Evolutionary conservation across 2,797 vertebrate genomes (phyloP).

Genomic region (Periophthalmus magnuspinnatus): DNA sequence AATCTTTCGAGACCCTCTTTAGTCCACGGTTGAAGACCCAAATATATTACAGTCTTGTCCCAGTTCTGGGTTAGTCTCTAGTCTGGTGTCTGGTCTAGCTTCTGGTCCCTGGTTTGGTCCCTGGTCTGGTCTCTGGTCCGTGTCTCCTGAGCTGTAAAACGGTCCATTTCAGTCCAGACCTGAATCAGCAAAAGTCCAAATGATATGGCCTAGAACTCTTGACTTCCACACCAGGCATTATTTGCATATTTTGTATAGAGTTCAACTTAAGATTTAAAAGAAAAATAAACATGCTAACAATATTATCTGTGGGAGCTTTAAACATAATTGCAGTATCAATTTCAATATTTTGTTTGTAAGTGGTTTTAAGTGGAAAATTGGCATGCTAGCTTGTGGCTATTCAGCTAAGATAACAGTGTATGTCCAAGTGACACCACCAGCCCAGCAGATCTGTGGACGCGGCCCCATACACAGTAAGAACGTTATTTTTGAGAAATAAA

Average conservation of each 20-base stretch:
- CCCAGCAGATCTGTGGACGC: no score
- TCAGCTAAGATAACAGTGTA: no score
- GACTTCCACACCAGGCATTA: neutral
- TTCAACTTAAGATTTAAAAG: neutral
- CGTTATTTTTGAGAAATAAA: no score
- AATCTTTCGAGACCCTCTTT: neutral
- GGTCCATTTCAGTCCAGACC: conserved; percentile 38
- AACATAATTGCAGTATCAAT: no score
- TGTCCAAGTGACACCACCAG: no score
- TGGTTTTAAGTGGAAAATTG: no score
- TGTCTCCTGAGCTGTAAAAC: conserved; percentile 61
- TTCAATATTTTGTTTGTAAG: no score
- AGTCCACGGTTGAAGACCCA: conserved; percentile 34
- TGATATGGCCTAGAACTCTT: conserved; percentile 10
- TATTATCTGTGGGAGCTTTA: no score
- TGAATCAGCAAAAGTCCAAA: conserved; percentile 31
- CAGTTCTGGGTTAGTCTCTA: neutral
- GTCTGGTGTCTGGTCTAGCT: conserved; percentile 20
- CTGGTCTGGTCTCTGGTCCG: conserved; percentile 33
- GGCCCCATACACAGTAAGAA: no score
- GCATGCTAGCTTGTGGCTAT: no score
- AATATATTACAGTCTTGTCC: conserved; percentile 37
- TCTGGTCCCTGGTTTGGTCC: conserved; percentile 30
- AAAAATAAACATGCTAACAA: no score
- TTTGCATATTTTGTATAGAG: neutral